phyloP scores from a whole-genome alignment of 37 sponge, comb jelly and placozoan genomes.

The Chondrosia reniformis region DNA sequence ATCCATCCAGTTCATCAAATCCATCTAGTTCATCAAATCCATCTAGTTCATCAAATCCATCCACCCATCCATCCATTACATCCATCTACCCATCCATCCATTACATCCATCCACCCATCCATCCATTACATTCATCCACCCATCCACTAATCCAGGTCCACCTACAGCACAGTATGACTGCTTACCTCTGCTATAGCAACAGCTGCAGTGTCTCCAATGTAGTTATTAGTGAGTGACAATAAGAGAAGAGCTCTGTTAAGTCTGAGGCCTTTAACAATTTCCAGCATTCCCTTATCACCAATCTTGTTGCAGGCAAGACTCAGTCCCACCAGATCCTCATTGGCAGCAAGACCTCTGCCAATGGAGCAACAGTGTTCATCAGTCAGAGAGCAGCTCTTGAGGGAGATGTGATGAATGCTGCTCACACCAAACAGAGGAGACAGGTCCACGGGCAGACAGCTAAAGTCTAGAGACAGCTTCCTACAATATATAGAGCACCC shows the following conservation, averaged over 20 bases:
- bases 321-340: not conserved
- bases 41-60: too few relatives aligned
- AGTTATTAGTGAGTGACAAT: slow-evolving; percentile 51
- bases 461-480: not conserved
- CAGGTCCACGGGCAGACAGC: not conserved
- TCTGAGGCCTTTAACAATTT: slow-evolving; percentile 37
- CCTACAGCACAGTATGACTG: too few relatives aligned
- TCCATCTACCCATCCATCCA: too few relatives aligned
- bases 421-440: not conserved
- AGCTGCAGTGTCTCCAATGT: slow-evolving; percentile 47
- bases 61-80: too few relatives aligned
- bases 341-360: slow-evolving; percentile 12
- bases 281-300: not conserved
- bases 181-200: slow-evolving; percentile 22
- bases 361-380: slow-evolving; percentile 4
- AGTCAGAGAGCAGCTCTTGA: slow-evolving; percentile 28
- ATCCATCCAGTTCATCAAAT: too few relatives aligned
- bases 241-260: slow-evolving; percentile 67
- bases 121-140: too few relatives aligned
- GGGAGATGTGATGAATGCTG: slow-evolving; percentile 6
- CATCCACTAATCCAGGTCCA: too few relatives aligned
- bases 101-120: too few relatives aligned
- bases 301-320: slow-evolving; percentile 1
- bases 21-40: too few relatives aligned
- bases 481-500: not conserved